Percentiles rank a stretch among this genome's conserved stretches.
Evolutionary conservation across 1,140 invertebrate genomes (phyloP).

Genomic region (Belonocnema kinseyi): DNA sequence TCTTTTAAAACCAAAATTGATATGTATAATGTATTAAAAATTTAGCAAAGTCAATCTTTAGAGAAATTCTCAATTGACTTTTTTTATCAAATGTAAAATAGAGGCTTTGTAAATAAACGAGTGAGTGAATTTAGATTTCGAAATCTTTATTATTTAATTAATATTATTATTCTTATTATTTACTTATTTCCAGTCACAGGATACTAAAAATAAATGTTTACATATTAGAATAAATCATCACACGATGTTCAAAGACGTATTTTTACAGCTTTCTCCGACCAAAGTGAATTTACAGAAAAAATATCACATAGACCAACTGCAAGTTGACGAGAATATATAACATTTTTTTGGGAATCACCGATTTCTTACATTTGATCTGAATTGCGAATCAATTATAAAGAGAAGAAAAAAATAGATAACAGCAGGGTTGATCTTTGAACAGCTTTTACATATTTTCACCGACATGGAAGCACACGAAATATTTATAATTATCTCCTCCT

Average conservation of each 20-base stretch:
- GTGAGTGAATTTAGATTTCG: not conserved
- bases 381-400: constrained; percentile 41
- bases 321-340: constrained; percentile 39
- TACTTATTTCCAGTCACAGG: constrained; percentile 54
- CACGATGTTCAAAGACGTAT: constrained; percentile 56
- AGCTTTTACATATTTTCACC: constrained; percentile 14
- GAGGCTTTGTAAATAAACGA: constrained; percentile 15
- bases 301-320: constrained; percentile 15
- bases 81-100: constrained; percentile 13
- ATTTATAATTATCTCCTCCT: constrained; percentile 47
- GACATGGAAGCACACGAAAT: constrained; percentile 67
- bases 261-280: constrained; percentile 34
- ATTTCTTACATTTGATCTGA: constrained; percentile 40
- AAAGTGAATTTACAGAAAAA: constrained; percentile 38
- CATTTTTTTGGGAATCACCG: constrained; percentile 37
- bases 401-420: constrained; percentile 42
- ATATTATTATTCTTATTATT: not conserved
- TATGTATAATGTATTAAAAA: too few relatives aligned
- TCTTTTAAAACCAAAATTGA: not conserved
- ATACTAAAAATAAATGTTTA: constrained; percentile 64
- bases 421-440: not conserved
- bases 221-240: constrained; percentile 50
- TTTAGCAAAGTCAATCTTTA: not conserved
- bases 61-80: not conserved
- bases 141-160: constrained; percentile 11